Evolutionary conservation across 2,797 vertebrate genomes (phyloP).

Genomic region (Falco concolor): DNA sequence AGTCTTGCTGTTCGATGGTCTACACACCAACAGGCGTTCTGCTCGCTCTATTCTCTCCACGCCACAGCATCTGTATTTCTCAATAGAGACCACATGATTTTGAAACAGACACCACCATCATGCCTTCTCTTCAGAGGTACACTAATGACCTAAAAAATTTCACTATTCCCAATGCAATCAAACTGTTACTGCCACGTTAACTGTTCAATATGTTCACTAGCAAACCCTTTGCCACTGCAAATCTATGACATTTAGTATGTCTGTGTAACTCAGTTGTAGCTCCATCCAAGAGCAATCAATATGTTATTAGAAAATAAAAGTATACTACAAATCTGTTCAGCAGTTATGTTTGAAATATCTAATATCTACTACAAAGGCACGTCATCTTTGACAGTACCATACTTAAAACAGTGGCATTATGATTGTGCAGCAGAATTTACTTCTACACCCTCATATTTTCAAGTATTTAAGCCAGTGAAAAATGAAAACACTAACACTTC

Average conservation of each 20-base stretch:
- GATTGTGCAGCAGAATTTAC: neutral
- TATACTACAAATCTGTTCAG: neutral
- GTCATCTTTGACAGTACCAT: rapidly evolving
- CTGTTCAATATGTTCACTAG: neutral
- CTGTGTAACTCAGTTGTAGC: neutral
- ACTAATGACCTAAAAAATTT: neutral
- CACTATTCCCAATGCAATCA: neutral
- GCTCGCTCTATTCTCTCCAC: neutral
- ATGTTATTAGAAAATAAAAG: neutral
- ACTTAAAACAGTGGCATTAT: too few species aligned
- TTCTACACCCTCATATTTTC: neutral
- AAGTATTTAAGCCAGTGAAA: neutral
- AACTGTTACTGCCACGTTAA: neutral
- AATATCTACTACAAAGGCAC: neutral
- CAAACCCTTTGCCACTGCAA: neutral
- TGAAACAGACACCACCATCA: neutral
- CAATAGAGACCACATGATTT: neutral
- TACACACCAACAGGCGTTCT: rapidly evolving
- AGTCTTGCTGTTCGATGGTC: neutral
- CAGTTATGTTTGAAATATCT: neutral
- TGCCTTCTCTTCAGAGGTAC: neutral
- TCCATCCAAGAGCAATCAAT: neutral
- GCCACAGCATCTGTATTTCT: neutral
- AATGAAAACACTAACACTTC: neutral
- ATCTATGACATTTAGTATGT: neutral